phyloP scores from a whole-genome alignment of 37 sponge, comb jelly and placozoan species.

The Tethya wilhelma region DNA sequence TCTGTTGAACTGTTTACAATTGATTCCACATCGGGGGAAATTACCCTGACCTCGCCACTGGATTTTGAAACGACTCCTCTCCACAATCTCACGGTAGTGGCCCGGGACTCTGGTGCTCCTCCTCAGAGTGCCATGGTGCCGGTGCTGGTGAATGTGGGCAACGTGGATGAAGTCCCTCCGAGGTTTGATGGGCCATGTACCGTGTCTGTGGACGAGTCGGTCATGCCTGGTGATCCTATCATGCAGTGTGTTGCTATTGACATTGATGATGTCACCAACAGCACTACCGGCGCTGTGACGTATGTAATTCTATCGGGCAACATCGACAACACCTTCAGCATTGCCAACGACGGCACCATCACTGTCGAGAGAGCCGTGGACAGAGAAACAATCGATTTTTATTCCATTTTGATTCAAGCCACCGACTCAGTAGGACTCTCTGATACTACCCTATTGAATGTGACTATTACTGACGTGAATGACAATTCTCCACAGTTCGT shows the following conservation, averaged over 20 bases:
- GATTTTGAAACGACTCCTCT: conserved; percentile 56
- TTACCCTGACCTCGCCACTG: conserved; percentile 22
- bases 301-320: conserved; percentile 65
- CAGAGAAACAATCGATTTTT: conserved; percentile 22
- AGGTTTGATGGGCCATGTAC: conserved; percentile 30
- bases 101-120: conserved; percentile 30
- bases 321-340: conserved; percentile 29
- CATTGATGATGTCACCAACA: conserved; percentile 27
- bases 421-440: conserved; percentile 42
- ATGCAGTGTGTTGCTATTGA: conserved; percentile 33
- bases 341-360: conserved; percentile 37
- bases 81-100: conserved; percentile 39
- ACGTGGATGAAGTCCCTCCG: conserved; percentile 67
- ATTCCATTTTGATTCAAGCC: conserved; percentile 54
- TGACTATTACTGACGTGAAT: conserved; percentile 68
- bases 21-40: not conserved
- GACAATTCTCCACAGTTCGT: conserved; percentile 65
- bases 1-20: conserved; percentile 19
- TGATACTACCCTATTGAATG: not conserved
- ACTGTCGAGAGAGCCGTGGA: conserved; percentile 22
- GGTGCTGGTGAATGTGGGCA: conserved; percentile 44
- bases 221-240: not conserved
- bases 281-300: not conserved
- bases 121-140: not conserved
- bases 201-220: conserved; percentile 5